phyloP scores from a whole-genome alignment of 2,113 vertebrate genomes.

The Chitala chitala region DNA sequence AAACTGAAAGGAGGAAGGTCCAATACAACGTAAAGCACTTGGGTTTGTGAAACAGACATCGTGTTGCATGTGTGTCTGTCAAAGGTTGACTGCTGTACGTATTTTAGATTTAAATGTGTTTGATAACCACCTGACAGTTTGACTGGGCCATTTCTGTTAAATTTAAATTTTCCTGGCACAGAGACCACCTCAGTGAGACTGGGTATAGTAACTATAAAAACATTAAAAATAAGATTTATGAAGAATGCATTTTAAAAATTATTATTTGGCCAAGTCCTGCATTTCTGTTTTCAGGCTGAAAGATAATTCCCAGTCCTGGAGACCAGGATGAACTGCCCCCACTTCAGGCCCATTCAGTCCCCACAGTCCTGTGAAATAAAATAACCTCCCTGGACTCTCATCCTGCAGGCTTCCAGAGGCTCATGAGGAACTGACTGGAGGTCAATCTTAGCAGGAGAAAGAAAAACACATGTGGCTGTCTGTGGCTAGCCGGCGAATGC shows the following conservation, averaged over 20 bases:
- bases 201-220: background rate
- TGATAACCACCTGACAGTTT: too few relatives aligned
- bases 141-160: too few relatives aligned
- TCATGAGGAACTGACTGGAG: background rate
- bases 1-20: too few relatives aligned
- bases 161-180: too few relatives aligned
- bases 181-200: constrained; percentile 3
- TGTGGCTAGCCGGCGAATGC: background rate
- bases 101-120: too few relatives aligned
- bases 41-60: too few relatives aligned
- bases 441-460: background rate
- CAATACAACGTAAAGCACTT: too few relatives aligned
- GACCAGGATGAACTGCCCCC: background rate
- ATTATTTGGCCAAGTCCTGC: background rate
- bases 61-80: too few relatives aligned
- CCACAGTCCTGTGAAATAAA: background rate
- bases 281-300: background rate
- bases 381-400: background rate
- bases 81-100: too few relatives aligned
- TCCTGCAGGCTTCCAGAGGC: background rate
- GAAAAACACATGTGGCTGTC: background rate
- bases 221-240: constrained; percentile 16
- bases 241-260: constrained; percentile 11
- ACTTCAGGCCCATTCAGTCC: background rate
- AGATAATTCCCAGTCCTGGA: background rate